Percentiles rank a stretch among this genome's conserved stretches.
Conservation (phyloP, 2,888 invertebrate genomes). For the Xylocampa areola region DNA sequence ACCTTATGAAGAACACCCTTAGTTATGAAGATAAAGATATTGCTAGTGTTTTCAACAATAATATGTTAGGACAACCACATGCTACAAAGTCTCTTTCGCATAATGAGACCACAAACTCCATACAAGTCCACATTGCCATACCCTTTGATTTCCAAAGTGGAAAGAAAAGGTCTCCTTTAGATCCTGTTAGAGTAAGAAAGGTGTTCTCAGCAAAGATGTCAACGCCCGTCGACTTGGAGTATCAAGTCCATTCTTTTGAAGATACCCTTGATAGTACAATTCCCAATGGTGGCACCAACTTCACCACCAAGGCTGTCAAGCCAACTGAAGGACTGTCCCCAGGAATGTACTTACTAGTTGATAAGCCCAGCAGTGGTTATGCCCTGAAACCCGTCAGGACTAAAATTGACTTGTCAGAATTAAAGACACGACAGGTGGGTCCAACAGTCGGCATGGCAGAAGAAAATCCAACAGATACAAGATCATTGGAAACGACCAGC, state of each 20-base stretch:
- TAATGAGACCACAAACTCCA: constrained; percentile 60
- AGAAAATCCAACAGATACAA: constrained; percentile 21
- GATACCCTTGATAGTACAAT: constrained; percentile 25
- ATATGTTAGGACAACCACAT: background rate
- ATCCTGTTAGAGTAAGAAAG: constrained; percentile 67
- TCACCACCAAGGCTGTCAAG: background rate
- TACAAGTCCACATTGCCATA: constrained; percentile 79
- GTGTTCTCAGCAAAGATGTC: constrained; percentile 78
- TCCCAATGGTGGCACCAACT: constrained; percentile 1
- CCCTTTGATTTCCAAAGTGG: constrained; percentile 62
- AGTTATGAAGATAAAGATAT: constrained; percentile 54
- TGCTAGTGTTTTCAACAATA: constrained; percentile 1
- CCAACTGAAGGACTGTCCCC: constrained; percentile 58
- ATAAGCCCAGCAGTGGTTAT: constrained; percentile 64
- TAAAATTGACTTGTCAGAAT: constrained; percentile 39
- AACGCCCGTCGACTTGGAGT: constrained; percentile 79
- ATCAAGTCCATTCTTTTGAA: constrained; percentile 75
- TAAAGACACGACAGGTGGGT: constrained; percentile 38
- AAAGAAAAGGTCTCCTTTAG: constrained; percentile 66
- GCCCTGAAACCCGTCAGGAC: constrained; percentile 67
- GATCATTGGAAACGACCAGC: constrained; percentile 53
- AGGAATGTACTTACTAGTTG: constrained; percentile 74
- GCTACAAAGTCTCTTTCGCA: constrained; percentile 3
- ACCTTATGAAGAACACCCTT: constrained; percentile 69
- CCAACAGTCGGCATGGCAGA: constrained; percentile 22